Evolutionary conservation across 1,140 invertebrate species (phyloP).

Genomic region (Plodia interpunctella): DNA sequence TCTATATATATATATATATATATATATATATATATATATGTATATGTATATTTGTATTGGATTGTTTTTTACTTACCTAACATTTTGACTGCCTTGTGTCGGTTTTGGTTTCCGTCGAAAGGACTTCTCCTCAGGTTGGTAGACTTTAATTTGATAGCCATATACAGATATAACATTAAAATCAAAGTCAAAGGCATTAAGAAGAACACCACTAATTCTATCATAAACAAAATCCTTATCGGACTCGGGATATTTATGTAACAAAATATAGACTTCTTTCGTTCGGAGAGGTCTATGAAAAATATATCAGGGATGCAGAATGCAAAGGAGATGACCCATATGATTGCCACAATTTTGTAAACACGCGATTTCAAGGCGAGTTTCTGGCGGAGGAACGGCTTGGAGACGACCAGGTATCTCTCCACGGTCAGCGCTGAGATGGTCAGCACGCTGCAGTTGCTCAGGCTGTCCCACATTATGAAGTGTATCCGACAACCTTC

Average conservation of each 20-base stretch:
- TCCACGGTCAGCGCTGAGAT: conserved; percentile 90
- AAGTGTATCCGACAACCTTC: conserved; percentile 90
- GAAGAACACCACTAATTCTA: conserved; percentile 91
- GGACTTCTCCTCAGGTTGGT: conserved; percentile 76
- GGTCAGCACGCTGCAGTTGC: conserved; percentile 94
- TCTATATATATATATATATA: too few species aligned
- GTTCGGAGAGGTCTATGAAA: conserved; percentile 80
- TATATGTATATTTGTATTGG: too few species aligned
- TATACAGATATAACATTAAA: conserved; percentile 88
- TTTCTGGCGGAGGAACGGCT: conserved; percentile 86
- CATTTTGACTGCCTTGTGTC: conserved; percentile 77
- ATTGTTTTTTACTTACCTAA: conserved; percentile 64
- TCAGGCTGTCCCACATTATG: conserved; percentile 89
- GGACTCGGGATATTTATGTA: conserved; percentile 74
- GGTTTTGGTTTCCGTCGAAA: conserved; percentile 59
- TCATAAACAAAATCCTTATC: conserved; percentile 82
- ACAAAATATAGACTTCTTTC: conserved; percentile 71
- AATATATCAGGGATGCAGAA: conserved; percentile 88
- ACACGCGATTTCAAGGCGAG: conserved; percentile 87
- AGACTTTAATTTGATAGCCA: conserved; percentile 84
- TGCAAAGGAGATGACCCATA: conserved; percentile 83
- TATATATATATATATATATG: too few species aligned
- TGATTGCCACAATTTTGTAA: conserved; percentile 83
- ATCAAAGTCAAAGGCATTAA: conserved; percentile 90
- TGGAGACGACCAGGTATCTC: conserved; percentile 86